Base-by-base conservation (phyloP, 1,140 invertebrate species). In the Trachymyrmex cornetzi region DNA sequence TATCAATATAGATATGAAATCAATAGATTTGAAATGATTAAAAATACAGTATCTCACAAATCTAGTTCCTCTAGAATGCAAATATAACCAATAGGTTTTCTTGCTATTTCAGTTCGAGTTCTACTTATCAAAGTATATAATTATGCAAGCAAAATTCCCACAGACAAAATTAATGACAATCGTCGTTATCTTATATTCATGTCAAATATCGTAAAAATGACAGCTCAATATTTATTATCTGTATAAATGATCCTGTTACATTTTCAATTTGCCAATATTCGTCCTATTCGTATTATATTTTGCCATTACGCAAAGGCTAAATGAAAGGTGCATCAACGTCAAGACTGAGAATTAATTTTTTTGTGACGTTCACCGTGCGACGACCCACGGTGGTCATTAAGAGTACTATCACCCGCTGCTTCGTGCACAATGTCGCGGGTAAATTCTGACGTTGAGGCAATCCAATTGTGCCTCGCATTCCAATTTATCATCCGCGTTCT, bases 341-440 rank as follows among this genome's bases (percentile, higher is more conserved):
- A 38, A 22, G 27, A 24, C 30, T 38, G 27, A 63, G 11, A 69
- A 80, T 71, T 81, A 55, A 81, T 81, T 81, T 71, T 81, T 69
- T 27, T n/a, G 27, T 34, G 44, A 66, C 24, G 50, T 55, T 81
- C 64, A 22, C 24, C 48, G 30, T 30, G 5, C 63, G 22, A 30
- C 27, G 7, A 24, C n/a, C 19, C 27, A 44, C n/a, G n/a, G 14
- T 71, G 30, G 22, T 71, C 44, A 57, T 81, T 71, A 81, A 81
- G 77, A 69, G 16, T 22, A 81, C 64, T 55, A 81, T 81, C 77
- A 38, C 9, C 48, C n/a, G 61, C 27, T 63, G 24, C 38, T 59
- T 50, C 38, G n/a, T 75, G 34, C n/a, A 81, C 53, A 61, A 74
- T 74, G 44, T 74, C 50, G 67, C 67, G 19, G 19, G 38, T 27